These are phyloP conservation scores for Loris lydekkerianus DNA, from an alignment of 2,797 vertebrate genomes.

Conservation along the genomic window DNA sequence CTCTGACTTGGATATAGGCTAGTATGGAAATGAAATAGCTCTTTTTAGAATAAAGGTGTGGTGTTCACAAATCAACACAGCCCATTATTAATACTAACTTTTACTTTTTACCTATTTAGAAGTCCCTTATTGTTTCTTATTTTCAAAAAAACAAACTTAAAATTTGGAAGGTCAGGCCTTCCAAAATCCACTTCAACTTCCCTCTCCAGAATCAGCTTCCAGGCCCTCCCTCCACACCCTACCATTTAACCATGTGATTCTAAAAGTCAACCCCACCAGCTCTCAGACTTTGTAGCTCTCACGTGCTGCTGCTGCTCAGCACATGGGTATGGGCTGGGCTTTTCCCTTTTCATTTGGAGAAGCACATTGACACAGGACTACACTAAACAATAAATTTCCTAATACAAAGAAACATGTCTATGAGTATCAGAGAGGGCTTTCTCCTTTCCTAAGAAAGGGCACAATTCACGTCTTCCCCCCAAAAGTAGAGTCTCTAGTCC, in stretches of 20 bases:
- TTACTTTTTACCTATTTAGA: not conserved
- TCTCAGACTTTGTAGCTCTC: not conserved
- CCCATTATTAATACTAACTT: not conserved
- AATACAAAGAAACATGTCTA: not conserved
- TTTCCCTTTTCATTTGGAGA: not conserved
- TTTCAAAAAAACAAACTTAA: not conserved
- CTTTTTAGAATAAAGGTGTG: not conserved
- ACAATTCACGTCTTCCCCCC: not conserved
- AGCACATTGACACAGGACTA: not conserved
- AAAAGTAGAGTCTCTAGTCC: not conserved
- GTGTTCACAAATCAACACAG: not conserved
- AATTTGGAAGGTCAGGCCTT: not conserved
- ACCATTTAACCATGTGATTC: not conserved
- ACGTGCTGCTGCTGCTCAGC: not conserved
- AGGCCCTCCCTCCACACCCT: not conserved
- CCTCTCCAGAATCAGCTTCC: not conserved
- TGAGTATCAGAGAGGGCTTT: not conserved
- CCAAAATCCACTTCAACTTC: not conserved
- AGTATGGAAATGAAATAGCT: not conserved
- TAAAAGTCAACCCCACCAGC: not conserved
- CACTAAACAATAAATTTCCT: not conserved
- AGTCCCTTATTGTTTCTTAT: not conserved
- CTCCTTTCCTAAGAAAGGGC: not conserved
- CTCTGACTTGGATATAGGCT: not conserved
- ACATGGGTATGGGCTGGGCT: not conserved